Base-by-base conservation (phyloP, 2,888 invertebrate species). In the Sclerodermus sp. region DNA sequence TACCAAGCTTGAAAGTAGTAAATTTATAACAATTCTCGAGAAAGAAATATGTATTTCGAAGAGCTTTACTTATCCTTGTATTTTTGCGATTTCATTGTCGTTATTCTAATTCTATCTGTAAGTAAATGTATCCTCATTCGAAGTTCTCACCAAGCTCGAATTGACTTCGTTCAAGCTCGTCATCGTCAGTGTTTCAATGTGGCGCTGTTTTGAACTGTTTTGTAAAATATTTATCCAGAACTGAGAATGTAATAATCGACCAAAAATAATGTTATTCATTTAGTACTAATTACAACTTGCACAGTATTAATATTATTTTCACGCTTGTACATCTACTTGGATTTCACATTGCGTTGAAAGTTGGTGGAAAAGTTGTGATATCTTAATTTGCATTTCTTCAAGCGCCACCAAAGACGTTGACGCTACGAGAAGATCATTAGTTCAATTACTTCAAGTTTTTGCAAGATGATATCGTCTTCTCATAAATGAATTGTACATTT, bases 341-440 rank as follows among this genome's bases (percentile, higher is more conserved):
- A 23, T 8, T 8, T 23, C 23, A 23, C 23, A 8, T 23, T 23
- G 8, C 23, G 23, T 23, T 23, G 8, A 23, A 3, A 23, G 23
- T 8, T 8, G 34, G 12, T 12, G 34, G 10, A 34, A 34, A 34
- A 8, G 13, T 34, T 30, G n/a, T 34, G 13, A n/a, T 34, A 34
- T 34, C 13, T 34, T n/a, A 31, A 9, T 42, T 45, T 51, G 47
- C 16, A 46, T 47, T 30, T 48, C 43, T 17, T 36, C 17, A 58
- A 45, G 42, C 55, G 55, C 52, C 50, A 55, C 52, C 55, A 53
- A 53, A 55, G 53, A 50, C 45, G 49, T 49, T 44, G 49, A 51
- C 45, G 45, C 45, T 42, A 49, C 46, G 46, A 51, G 41, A 47
- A 34, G 10, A n/a, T 23, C 4, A 8, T 23, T 5, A 8, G 23